Conservation (phyloP, 2,888 invertebrate genomes). For the Macrophya alboannulata region DNA sequence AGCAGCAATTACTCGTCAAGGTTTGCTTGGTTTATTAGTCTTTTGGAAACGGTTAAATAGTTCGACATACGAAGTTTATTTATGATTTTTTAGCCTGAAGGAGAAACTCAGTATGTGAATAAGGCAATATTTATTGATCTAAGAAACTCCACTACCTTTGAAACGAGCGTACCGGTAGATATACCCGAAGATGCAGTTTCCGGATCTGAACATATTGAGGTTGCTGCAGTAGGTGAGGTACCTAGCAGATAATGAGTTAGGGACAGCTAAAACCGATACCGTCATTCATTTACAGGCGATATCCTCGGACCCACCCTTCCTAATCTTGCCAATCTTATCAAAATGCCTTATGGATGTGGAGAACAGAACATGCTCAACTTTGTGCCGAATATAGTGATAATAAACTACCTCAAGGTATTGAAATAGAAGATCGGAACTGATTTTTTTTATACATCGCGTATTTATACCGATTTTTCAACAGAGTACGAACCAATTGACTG, state of each 20-base stretch:
- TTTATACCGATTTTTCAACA: conserved; percentile 64
- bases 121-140: conserved; percentile 89
- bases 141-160: conserved; percentile 80
- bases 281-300: conserved; percentile 82
- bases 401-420: conserved; percentile 90
- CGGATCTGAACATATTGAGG: conserved; percentile 88
- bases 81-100: conserved; percentile 84
- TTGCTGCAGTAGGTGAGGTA: conserved; percentile 85
- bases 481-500: conserved; percentile 86
- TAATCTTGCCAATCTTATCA: conserved; percentile 88
- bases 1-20: conserved; percentile 88
- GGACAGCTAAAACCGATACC: neutral
- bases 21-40: conserved; percentile 76
- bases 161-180: conserved; percentile 86
- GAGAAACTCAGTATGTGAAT: conserved; percentile 88
- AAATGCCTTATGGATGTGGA: conserved; percentile 94
- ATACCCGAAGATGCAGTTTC: conserved; percentile 88
- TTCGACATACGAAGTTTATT: conserved; percentile 38
- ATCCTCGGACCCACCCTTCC: conserved; percentile 91
- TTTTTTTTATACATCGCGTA: neutral
- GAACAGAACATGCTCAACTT: conserved; percentile 96
- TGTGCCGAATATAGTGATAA: conserved; percentile 93
- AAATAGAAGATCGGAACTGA: conserved; percentile 1
- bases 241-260: neutral
- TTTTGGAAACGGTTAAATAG: neutral